A percentile compares a stretch with the other conserved stretches of the same genome.
These are phyloP conservation scores for Enteromius viviparus DNA, from an alignment of 2,797 vertebrate genomes.

Conservation along the genomic window DNA sequence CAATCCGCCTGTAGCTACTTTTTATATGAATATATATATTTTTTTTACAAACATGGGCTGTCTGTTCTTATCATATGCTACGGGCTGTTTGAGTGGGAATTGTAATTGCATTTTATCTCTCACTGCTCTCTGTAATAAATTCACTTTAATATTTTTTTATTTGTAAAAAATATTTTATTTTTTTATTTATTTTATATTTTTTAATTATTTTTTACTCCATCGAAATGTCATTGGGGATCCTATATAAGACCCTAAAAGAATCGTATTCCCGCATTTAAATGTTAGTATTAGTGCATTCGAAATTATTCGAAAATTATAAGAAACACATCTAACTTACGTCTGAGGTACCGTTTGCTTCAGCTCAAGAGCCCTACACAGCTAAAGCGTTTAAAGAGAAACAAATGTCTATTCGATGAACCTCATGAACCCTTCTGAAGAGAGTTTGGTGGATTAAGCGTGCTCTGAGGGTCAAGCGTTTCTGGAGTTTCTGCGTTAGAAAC, in stretches of 20 bases:
- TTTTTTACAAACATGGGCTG: background rate
- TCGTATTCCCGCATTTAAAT: background rate
- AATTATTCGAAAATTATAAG: background rate
- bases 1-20: background rate
- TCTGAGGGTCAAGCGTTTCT: background rate
- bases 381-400: background rate
- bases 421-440: background rate
- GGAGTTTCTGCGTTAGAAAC: background rate
- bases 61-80: background rate
- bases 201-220: too few relatives aligned
- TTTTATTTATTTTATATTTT: too few relatives aligned
- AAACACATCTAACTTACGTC: background rate
- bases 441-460: background rate
- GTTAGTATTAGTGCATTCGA: background rate
- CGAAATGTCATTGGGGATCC: background rate
- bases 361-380: background rate
- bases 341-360: background rate
- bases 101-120: background rate
- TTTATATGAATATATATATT: too few relatives aligned
- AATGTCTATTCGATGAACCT: background rate
- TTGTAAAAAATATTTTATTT: too few relatives aligned
- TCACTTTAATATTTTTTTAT: background rate
- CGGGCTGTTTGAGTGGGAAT: background rate
- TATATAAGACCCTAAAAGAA: background rate
- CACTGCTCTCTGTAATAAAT: background rate